Base-by-base conservation (phyloP, 2,113 vertebrate species). In the Edolisoma coerulescens region DNA sequence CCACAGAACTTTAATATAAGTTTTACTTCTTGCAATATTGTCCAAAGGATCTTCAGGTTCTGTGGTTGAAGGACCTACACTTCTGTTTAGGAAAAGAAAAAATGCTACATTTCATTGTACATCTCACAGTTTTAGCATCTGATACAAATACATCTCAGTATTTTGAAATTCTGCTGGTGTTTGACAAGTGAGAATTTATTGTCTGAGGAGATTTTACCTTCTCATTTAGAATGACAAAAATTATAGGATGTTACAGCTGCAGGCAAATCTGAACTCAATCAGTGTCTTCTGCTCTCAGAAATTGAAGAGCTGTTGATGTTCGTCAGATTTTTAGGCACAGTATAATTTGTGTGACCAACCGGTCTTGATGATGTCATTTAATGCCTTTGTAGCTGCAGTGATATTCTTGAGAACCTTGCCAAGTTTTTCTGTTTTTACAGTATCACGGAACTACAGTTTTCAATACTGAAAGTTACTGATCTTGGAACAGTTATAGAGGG, bases 1-100 rank as follows among this genome's bases (percentile, higher is more conserved):
- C 11, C 30, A 16, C 0, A 1, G 24, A 89, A 44, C 24, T 67
- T 81, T 80, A 22, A 16, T 41, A 0, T 1, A 41, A 49, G 9
- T 82, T 35, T 76, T 12, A 49, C 16, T 69, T 83, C 64, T 44
- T 77, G 16, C 5, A 32, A 0, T 77, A 19, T 77, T 81, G 35
- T 59, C 47, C 17, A 35, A 47, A 84, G 33, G 32, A 39, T 44
- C 32, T 42, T 74, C 30, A 47, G 22, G 9, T 80, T 84, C 24
- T 69, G 3, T 59, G 23, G 4, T 45, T 89, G 21, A 77, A 61
- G 77, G 42, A 67, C 28, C 6, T 56, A 16, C 30, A 33, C 37
- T 71, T 90, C 12, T 60, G 7, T 78, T 78, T 53, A 64, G 33
- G 56, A 89, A 68, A 54, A 33, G 32, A 42, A 50, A 9, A 90